Conservation (phyloP, 2,113 vertebrate species). For the sheep (Ovis aries) region DNA sequence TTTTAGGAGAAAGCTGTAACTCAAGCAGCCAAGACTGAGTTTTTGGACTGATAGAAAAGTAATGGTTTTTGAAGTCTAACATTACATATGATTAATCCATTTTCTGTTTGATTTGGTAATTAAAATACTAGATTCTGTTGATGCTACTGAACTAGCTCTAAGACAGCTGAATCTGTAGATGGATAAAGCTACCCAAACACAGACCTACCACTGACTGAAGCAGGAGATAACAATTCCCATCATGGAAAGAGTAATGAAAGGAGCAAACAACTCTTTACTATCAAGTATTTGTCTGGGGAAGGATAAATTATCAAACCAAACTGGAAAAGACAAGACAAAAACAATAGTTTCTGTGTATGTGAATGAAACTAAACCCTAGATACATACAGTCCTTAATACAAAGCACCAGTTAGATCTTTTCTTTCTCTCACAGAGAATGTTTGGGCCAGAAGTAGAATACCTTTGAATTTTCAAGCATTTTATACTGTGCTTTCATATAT, state of each 20-base stretch:
- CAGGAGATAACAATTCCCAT: not conserved
- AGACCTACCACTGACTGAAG: not conserved
- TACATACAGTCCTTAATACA: not conserved
- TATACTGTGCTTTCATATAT: not conserved
- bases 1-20: not conserved
- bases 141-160: not conserved
- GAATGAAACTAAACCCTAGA: not conserved
- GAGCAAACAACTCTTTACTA: not conserved
- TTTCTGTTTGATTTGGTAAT: constrained; percentile 15
- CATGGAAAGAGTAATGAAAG: not conserved
- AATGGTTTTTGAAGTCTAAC: not conserved
- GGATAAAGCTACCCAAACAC: not conserved
- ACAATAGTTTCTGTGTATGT: not conserved
- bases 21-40: not conserved
- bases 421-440: not conserved
- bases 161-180: not conserved
- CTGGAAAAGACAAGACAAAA: not conserved
- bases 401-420: not conserved
- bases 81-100: not conserved
- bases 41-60: not conserved
- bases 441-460: not conserved
- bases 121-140: constrained; percentile 5
- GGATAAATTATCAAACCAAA: not conserved
- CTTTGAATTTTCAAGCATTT: not conserved
- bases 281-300: not conserved